Percentiles rank a stretch among this genome's conserved stretches.
Conservation (phyloP, 2,113 vertebrate species). For the Cyanocitta stelleri region DNA sequence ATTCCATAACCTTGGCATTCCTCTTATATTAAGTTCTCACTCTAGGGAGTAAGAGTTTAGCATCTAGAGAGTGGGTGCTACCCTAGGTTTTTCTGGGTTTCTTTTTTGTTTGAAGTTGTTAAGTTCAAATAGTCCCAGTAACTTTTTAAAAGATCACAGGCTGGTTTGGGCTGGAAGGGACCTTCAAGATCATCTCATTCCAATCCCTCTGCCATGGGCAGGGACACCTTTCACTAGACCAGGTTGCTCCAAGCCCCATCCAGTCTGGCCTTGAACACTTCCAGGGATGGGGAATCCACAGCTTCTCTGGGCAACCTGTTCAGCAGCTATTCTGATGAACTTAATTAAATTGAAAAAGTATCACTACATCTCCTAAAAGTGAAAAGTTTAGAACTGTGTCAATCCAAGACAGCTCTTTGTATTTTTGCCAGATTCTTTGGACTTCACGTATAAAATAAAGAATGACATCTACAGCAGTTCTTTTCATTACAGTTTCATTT, state of each 20-base stretch:
- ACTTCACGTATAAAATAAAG: not conserved
- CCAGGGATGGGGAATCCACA: not conserved
- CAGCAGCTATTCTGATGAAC: not conserved
- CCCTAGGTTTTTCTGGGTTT: not conserved
- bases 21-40: not conserved
- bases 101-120: not conserved
- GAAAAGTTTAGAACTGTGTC: not conserved
- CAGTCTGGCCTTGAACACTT: not conserved
- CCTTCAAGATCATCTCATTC: fast-evolving
- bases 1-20: not conserved
- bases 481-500: not conserved
- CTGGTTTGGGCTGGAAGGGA: not conserved
- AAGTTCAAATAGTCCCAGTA: not conserved
- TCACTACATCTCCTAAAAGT: not conserved
- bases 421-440: not conserved
- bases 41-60: not conserved
- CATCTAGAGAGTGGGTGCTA: not conserved
- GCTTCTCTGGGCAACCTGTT: not conserved
- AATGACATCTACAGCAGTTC: not conserved
- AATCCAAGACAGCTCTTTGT: not conserved
- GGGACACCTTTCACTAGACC: fast-evolving
- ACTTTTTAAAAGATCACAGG: not conserved
- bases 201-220: not conserved
- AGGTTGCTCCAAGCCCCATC: not conserved
- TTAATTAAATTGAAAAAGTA: not conserved